A percentile compares a stretch with the other conserved stretches of the same genome.
These are phyloP conservation scores for Elephas maximus DNA, from an alignment of 2,113 vertebrate genomes.

Conservation along the genomic window DNA sequence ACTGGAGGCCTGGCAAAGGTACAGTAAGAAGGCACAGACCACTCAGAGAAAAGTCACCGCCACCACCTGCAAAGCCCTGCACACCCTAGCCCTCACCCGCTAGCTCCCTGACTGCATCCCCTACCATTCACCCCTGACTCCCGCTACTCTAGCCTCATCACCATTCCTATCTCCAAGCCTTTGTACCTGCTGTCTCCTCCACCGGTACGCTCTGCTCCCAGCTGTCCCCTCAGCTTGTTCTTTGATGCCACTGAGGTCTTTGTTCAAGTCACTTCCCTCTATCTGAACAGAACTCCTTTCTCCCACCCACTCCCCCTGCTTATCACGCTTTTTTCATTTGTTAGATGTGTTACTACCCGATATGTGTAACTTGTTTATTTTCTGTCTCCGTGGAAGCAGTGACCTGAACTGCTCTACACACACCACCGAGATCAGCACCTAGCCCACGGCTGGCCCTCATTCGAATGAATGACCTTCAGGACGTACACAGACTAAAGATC, in stretches of 20 bases:
- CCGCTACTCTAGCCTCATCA: not conserved
- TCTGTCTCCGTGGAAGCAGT: not conserved
- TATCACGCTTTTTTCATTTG: not conserved
- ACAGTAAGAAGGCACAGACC: not conserved
- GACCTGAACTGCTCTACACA: fast-evolving
- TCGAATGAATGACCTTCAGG: not conserved
- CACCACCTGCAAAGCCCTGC: not conserved
- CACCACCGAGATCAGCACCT: not conserved
- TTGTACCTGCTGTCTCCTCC: not conserved
- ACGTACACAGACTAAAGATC: not conserved
- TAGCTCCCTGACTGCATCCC: not conserved
- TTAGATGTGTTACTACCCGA: not conserved
- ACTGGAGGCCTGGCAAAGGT: not conserved
- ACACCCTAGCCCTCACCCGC: not conserved
- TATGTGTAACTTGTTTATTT: not conserved
- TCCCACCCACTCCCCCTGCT: not conserved
- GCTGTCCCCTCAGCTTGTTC: not conserved
- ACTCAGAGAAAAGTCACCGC: not conserved
- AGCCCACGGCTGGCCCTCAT: not conserved
- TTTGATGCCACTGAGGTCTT: not conserved
- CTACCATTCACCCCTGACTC: fast-evolving
- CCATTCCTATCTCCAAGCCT: not conserved
- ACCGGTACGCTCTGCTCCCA: not conserved
- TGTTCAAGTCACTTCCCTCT: not conserved
- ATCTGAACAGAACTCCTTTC: not conserved